phyloP scores from a whole-genome alignment of 2,113 vertebrate genomes.

The Craseonycteris thonglongyai region DNA sequence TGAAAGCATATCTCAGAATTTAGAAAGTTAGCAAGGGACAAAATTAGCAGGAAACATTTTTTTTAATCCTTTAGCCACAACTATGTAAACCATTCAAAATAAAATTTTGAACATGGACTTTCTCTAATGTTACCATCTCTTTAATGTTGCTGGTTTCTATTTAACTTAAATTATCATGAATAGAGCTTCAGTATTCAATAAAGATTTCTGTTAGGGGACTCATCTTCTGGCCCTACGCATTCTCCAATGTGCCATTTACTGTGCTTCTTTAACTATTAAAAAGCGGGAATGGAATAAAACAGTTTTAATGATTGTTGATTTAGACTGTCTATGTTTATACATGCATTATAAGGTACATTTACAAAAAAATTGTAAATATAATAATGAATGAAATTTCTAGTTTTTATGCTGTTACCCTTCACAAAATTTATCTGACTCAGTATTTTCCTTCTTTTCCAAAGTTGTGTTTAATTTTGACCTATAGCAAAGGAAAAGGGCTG shows the following conservation, averaged over 20 bases:
- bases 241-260: not conserved
- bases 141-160: not conserved
- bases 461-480: not conserved
- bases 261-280: not conserved
- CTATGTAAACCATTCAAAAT: not conserved
- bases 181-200: not conserved
- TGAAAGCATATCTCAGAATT: conserved; percentile 17
- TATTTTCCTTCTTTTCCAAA: not conserved
- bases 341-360: not conserved
- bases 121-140: not conserved
- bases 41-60: not conserved
- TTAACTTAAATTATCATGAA: not conserved
- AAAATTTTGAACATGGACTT: not conserved
- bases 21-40: not conserved
- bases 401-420: not conserved
- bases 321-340: not conserved
- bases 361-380: not conserved
- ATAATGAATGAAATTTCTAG: not conserved
- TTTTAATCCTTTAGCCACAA: not conserved
- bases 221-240: fast-evolving
- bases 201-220: not conserved
- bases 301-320: not conserved
- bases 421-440: not conserved
- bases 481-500: not conserved
- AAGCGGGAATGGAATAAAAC: not conserved